Evolutionary conservation across 2,797 vertebrate species (phyloP).

Genomic region (Cirrhinus molitorella): DNA sequence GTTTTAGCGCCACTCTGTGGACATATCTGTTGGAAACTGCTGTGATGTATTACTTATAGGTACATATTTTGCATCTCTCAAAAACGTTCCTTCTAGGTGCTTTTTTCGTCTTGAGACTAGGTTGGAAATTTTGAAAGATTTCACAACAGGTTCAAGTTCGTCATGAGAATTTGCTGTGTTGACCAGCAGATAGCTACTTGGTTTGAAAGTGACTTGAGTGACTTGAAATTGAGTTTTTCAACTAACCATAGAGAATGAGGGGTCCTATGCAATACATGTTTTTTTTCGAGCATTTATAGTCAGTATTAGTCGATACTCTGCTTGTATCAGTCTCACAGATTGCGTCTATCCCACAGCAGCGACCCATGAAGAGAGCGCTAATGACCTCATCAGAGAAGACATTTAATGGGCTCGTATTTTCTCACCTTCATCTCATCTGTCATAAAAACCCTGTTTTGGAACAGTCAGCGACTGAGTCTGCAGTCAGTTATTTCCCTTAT

Average conservation of each 20-base stretch:
- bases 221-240: not conserved
- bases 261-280: not conserved
- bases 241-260: too few relatives aligned
- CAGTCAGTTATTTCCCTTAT: slow-evolving; percentile 33
- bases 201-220: not conserved
- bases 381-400: slow-evolving; percentile 40
- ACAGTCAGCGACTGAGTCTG: slow-evolving; percentile 27
- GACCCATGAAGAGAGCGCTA: slow-evolving; percentile 28
- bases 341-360: not conserved
- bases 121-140: not conserved
- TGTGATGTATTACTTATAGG: too few relatives aligned
- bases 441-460: slow-evolving; percentile 36
- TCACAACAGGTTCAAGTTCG: not conserved
- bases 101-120: too few relatives aligned
- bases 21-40: too few relatives aligned
- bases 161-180: not conserved
- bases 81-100: too few relatives aligned
- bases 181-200: not conserved
- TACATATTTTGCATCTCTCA: too few relatives aligned
- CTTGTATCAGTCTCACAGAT: not conserved
- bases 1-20: too few relatives aligned
- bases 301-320: not conserved
- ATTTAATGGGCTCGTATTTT: slow-evolving; percentile 40
- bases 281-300: not conserved
- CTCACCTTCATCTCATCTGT: slow-evolving; percentile 35